Conservation (phyloP, 2,113 vertebrate species). For the Sminthopsis crassicaudata region DNA sequence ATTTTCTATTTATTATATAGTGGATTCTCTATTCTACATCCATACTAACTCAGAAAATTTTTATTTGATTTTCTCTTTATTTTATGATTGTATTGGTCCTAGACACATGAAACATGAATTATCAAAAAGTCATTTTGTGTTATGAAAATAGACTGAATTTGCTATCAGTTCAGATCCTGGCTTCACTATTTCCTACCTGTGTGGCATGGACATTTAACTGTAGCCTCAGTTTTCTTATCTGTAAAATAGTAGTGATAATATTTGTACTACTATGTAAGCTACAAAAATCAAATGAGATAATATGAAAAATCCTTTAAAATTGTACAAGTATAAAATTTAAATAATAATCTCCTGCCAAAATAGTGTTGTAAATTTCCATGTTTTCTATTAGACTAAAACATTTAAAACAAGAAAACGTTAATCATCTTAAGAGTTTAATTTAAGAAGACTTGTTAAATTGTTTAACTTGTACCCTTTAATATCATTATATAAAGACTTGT, state of each 20-base stretch:
- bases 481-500: conserved; percentile 69
- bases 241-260: neutral
- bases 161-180: neutral
- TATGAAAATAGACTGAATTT: neutral
- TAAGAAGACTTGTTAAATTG: conserved; percentile 51
- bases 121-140: neutral
- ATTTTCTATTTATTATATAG: neutral
- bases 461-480: conserved; percentile 49
- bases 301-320: neutral
- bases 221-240: neutral
- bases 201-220: neutral
- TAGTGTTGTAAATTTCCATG: neutral
- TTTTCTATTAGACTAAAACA: neutral
- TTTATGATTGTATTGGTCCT: neutral
- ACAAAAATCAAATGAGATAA: neutral
- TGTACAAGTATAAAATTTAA: neutral
- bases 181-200: neutral
- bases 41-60: neutral
- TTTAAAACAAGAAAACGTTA: conserved; percentile 43
- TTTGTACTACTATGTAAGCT: neutral
- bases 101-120: neutral
- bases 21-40: neutral
- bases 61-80: too few species aligned
- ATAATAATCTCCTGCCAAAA: neutral
- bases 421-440: conserved; percentile 53